Evolutionary conservation across 2,113 vertebrate species (phyloP).

Genomic region (Onychostruthus taczanowskii): DNA sequence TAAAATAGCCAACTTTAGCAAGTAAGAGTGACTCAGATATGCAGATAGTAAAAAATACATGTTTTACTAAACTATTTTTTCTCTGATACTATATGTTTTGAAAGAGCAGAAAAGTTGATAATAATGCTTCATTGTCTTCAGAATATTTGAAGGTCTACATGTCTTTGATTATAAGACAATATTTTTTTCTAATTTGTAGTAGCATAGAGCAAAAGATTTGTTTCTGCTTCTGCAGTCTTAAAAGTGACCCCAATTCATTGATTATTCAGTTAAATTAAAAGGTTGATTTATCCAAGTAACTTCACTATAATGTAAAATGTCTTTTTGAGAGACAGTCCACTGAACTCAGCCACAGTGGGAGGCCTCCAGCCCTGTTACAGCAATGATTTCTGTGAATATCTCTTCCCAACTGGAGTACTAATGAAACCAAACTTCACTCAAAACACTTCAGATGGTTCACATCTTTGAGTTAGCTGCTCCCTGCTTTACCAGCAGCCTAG

Average conservation of each 20-base stretch:
- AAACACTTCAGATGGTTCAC: neutral
- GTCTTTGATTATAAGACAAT: neutral
- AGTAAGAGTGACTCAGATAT: neutral
- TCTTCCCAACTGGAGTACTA: neutral
- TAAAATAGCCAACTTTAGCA: neutral
- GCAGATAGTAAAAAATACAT: neutral
- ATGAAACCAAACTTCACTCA: neutral
- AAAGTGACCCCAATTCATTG: neutral
- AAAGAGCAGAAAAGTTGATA: neutral
- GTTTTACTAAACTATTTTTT: neutral
- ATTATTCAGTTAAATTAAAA: neutral
- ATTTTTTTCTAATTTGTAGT: neutral
- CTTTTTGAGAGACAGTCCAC: neutral
- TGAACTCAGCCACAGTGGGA: neutral
- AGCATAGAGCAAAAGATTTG: neutral
- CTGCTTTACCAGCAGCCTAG: neutral
- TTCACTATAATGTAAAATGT: neutral
- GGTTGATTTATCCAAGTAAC: neutral
- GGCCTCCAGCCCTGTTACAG: neutral
- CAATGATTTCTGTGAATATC: neutral
- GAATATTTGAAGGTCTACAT: neutral
- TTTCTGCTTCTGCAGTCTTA: neutral
- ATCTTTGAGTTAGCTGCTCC: neutral
- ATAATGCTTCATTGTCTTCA: neutral
- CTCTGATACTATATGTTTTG: neutral